A percentile compares a stretch with the other conserved stretches of the same genome.
Evolutionary conservation across 2,797 vertebrate genomes (phyloP).

Genomic region (Peromyscus melanophrys): DNA sequence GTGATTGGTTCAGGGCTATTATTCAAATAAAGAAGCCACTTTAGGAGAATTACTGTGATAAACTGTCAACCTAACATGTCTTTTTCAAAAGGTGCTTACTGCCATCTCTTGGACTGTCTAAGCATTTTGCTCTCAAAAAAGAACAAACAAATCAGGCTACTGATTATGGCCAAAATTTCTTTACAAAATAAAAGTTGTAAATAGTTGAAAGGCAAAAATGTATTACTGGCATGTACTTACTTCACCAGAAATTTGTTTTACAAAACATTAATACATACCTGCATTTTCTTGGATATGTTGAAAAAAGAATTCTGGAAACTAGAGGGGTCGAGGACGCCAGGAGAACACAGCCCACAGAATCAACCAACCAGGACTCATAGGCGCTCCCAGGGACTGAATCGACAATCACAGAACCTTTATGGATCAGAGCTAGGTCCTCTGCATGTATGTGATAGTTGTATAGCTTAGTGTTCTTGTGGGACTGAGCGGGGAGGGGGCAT

Average conservation of each 20-base stretch:
- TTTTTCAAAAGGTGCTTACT: constrained; percentile 67
- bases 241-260: constrained; percentile 38
- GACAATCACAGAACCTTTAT: not conserved
- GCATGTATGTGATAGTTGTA: no score
- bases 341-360: no score
- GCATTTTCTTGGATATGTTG: constrained; percentile 23
- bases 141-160: not conserved
- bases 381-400: not conserved
- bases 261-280: constrained; percentile 10
- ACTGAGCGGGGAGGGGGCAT: no score
- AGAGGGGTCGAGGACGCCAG: no score
- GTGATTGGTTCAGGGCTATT: constrained; percentile 48
- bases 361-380: not conserved
- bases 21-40: constrained; percentile 62
- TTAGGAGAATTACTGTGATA: constrained; percentile 6
- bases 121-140: not conserved
- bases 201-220: not conserved
- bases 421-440: not conserved
- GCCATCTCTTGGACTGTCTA: constrained; percentile 80
- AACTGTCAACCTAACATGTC: not conserved
- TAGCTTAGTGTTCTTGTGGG: no score
- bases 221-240: not conserved
- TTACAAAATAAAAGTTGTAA: constrained; percentile 2
- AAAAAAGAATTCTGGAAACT: not conserved
- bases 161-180: not conserved